Conservation (phyloP, 2,888 invertebrate genomes). For the Conus canariensis region DNA sequence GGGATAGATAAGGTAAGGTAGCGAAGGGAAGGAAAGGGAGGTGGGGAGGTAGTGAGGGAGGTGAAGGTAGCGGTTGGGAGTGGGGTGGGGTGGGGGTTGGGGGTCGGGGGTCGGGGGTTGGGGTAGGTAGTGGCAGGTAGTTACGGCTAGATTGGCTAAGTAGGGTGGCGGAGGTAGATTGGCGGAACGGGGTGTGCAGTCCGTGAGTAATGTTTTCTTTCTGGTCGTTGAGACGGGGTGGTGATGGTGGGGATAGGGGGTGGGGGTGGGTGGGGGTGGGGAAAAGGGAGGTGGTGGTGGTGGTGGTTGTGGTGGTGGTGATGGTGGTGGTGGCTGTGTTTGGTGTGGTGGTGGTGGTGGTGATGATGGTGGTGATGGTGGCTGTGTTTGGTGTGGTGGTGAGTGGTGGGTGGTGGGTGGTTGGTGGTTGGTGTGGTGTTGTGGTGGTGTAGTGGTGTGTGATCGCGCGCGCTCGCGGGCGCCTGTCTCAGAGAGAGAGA, state of each 20-base stretch:
- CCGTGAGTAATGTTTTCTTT: background rate
- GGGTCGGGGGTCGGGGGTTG: background rate
- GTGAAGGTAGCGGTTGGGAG: background rate
- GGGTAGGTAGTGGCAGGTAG: background rate
- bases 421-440: no score
- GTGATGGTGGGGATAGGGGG: background rate
- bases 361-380: no score
- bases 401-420: no score
- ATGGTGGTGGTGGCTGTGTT: no score
- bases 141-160: slow-evolving; percentile 18
- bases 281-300: background rate
- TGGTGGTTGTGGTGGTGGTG: no score
- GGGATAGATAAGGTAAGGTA: background rate
- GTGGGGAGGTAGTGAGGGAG: background rate
- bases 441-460: background rate
- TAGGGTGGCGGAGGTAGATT: background rate
- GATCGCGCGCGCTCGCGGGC: background rate
- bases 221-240: background rate
- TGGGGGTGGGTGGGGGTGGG: background rate
- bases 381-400: no score
- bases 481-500: background rate
- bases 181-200: background rate
- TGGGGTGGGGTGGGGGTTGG: background rate
- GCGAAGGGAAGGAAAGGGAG: background rate
- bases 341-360: background rate